Evolutionary conservation across 2,113 vertebrate species (phyloP).

Genomic region (Phodopus roborovskii): DNA sequence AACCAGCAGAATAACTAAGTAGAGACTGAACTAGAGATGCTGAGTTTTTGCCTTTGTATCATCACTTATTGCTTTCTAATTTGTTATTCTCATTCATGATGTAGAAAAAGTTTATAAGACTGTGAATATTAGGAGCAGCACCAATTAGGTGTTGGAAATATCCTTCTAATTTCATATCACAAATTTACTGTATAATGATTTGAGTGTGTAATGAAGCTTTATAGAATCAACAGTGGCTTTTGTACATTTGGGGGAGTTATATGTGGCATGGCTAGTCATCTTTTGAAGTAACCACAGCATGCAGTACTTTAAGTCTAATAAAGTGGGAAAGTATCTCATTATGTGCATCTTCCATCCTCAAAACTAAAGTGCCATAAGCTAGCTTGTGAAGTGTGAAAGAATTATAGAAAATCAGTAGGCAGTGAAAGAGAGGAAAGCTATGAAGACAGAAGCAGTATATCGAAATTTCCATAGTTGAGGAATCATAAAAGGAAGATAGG

Average conservation of each 20-base stretch:
- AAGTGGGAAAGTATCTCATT: background rate
- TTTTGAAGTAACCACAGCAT: slow-evolving; percentile 8
- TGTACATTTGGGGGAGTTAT: background rate
- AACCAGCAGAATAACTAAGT: slow-evolving; percentile 65
- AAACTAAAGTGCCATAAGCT: background rate
- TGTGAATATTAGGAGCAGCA: slow-evolving; percentile 70
- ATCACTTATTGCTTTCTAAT: slow-evolving; percentile 71
- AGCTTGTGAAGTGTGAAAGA: background rate
- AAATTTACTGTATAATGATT: slow-evolving; percentile 13
- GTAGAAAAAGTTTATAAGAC: slow-evolving; percentile 74
- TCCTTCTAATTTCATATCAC: background rate
- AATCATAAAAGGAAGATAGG: background rate
- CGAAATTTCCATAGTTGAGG: background rate
- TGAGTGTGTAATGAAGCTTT: slow-evolving; percentile 14
- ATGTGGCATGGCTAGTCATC: background rate
- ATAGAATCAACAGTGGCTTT: background rate
- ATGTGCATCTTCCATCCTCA: background rate
- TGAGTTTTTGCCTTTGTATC: slow-evolving; percentile 75
- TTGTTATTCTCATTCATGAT: slow-evolving; percentile 70
- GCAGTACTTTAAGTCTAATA: background rate
- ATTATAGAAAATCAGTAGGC: background rate
- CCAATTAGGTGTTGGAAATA: slow-evolving; percentile 62
- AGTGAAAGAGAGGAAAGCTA: background rate
- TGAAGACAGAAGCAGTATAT: background rate
- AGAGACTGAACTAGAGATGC: slow-evolving; percentile 82